Base-by-base conservation (phyloP, 2,888 invertebrate species). In the Hipparchia semele region DNA sequence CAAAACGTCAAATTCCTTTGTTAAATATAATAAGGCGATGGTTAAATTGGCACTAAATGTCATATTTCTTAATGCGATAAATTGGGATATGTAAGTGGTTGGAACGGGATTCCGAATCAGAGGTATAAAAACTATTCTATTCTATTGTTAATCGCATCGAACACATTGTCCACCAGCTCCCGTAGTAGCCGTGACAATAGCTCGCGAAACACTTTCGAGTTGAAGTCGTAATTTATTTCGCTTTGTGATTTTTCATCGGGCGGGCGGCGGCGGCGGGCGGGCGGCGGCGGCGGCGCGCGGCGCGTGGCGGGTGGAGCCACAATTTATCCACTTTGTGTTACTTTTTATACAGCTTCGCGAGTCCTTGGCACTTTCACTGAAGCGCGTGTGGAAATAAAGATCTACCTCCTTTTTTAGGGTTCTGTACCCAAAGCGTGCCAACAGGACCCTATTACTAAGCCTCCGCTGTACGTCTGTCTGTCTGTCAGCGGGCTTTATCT, bases 201-300 rank as follows among this genome's bases (percentile, higher is more conserved):
- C 68, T 68, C 71, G 64, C 72, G 79, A 79, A 83, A 79, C 80
- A 81, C 82, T 84, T 84, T 82, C 75, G 77, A 82, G 79, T 82
- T 82, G 79, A 81, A 82, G 79, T 82, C 80, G 80, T 84, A 85
- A 87, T 87, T 87, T 86, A 86, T 87, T 86, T 83, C 78, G 83
- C 83, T 86, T 87, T 86, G 86, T 87, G 82, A 86, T 86, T 85
- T 87, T 87, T 84, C 84, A 84, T 86, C 69, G 68, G 68, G 49
- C 58, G 45, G 56, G 23, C 23, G 23, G 23, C 23, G 23, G 23
- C 23, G 23, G 23, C 23, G 23, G 23, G 23, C 23, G 23, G 23
- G 23, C 23, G 23, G 23, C 1, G 1, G 23, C 23, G 23, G 23
- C 23, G 23, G 23, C n/a, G n/a, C 1, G 54, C n/a, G 54, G 54